Conservation (phyloP, 2,888 invertebrate species). For the Melinaea marsaeus region DNA sequence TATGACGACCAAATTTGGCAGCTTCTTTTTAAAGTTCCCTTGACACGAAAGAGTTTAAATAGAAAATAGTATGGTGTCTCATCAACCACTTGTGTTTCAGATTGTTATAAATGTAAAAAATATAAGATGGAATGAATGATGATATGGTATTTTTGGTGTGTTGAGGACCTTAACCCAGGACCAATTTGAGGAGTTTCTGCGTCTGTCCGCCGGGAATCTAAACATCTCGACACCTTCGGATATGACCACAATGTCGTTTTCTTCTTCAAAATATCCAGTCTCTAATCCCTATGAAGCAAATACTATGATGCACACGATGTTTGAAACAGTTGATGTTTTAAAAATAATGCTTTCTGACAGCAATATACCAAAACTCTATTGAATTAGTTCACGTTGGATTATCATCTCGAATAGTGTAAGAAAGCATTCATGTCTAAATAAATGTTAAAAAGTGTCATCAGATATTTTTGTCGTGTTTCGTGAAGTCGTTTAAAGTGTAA, state of each 20-base stretch:
- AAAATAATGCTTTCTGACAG: constrained; percentile 3
- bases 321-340: constrained; percentile 20
- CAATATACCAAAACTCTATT: background rate
- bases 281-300: constrained; percentile 74
- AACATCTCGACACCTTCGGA: constrained; percentile 80
- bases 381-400: background rate
- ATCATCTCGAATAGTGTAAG: too few species aligned
- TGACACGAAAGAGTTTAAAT: constrained; percentile 19
- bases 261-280: constrained; percentile 80
- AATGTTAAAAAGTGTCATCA: too few species aligned
- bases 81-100: constrained; percentile 15
- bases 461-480: too few species aligned
- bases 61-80: constrained; percentile 24
- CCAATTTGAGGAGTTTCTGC: constrained; percentile 81
- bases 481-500: too few species aligned
- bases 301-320: constrained; percentile 59
- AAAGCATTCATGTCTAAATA: too few species aligned
- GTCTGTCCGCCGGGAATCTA: constrained; percentile 79
- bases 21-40: constrained; percentile 14
- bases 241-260: constrained; percentile 78
- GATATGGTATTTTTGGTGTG: constrained; percentile 54
- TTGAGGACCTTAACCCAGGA: constrained; percentile 83
- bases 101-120: constrained; percentile 37
- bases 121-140: constrained; percentile 67
- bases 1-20: constrained; percentile 19